Percentiles rank a stretch among this genome's conserved stretches.
Conservation (phyloP, 2,113 vertebrate species). For the Campylomormyrus tamandua region DNA sequence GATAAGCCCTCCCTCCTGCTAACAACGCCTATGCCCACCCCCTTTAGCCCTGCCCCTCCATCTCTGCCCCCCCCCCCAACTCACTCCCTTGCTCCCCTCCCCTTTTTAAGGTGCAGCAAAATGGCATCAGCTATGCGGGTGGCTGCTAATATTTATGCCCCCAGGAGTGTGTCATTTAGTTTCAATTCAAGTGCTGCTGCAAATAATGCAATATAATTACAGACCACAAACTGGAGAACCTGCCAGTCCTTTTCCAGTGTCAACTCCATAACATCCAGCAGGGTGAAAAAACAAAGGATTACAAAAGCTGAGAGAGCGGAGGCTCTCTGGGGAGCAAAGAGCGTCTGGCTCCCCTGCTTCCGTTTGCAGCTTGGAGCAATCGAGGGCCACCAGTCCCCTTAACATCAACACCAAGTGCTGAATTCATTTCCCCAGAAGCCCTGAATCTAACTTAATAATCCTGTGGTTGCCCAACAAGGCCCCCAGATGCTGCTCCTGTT, state of each 20-base stretch:
- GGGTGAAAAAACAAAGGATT: not conserved
- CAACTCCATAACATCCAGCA: not conserved
- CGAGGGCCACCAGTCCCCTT: not conserved
- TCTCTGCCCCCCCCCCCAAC: slow-evolving; percentile 4
- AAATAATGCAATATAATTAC: not conserved
- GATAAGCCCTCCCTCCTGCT: slow-evolving; percentile 2
- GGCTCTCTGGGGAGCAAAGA: not conserved
- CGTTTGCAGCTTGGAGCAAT: slow-evolving; percentile 2
- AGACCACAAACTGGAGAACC: slow-evolving; percentile 6
- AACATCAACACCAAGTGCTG: slow-evolving; percentile 44
- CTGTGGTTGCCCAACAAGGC: slow-evolving; percentile 57
- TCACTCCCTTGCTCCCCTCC: not conserved
- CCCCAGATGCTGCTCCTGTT: slow-evolving; percentile 48
- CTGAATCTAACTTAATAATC: slow-evolving; percentile 56
- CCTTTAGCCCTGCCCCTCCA: slow-evolving; percentile 22
- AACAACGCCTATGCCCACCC: not conserved
- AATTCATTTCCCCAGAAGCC: slow-evolving; percentile 58
- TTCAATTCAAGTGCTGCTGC: not conserved
- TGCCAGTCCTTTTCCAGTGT: not conserved
- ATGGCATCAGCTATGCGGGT: not conserved
- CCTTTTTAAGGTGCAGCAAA: slow-evolving; percentile 17
- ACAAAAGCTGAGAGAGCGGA: not conserved
- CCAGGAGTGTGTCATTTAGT: not conserved
- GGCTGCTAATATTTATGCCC: not conserved
- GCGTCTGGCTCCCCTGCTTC: not conserved